Percentiles rank a stretch among this genome's conserved stretches.
These are phyloP conservation scores for Luidia sarsii DNA, from an alignment of 53 echinoderm and acorn worm species.

Conservation along the genomic window DNA sequence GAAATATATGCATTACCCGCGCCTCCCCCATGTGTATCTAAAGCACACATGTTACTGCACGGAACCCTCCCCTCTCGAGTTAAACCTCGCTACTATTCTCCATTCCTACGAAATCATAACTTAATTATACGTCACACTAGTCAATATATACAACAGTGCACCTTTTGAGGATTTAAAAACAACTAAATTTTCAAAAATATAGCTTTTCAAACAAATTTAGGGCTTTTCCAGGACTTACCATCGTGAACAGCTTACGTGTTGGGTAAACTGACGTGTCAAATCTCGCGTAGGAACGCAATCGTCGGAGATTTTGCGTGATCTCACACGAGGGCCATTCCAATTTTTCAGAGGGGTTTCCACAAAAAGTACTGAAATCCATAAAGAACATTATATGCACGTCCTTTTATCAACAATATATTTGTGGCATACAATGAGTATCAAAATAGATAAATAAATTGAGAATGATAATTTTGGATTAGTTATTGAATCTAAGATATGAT, in stretches of 20 bases:
- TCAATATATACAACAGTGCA: background rate
- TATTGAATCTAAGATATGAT: background rate
- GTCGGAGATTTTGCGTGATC: slow-evolving; percentile 19
- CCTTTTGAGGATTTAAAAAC: background rate
- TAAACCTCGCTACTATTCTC: no score
- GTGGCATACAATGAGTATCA: background rate
- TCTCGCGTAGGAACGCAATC: slow-evolving; percentile 11
- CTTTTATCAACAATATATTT: background rate
- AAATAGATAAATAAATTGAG: background rate
- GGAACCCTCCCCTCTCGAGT: no score
- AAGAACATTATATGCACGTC: background rate
- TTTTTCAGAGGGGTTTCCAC: no score
- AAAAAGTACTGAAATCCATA: background rate
- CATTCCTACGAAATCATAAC: background rate
- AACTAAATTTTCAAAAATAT: no score
- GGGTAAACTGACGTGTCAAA: slow-evolving; percentile 57
- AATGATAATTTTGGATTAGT: background rate
- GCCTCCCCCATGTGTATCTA: no score
- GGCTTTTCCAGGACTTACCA: slow-evolving; percentile 10
- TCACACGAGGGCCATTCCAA: background rate
- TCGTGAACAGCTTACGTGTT: slow-evolving; percentile 22
- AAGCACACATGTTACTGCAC: no score
- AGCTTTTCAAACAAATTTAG: background rate
- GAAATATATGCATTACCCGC: no score
- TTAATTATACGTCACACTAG: background rate